Percentiles rank a stretch among this genome's conserved stretches.
phyloP scores from a whole-genome alignment of 2,113 vertebrate species.

The Fulica atra region DNA sequence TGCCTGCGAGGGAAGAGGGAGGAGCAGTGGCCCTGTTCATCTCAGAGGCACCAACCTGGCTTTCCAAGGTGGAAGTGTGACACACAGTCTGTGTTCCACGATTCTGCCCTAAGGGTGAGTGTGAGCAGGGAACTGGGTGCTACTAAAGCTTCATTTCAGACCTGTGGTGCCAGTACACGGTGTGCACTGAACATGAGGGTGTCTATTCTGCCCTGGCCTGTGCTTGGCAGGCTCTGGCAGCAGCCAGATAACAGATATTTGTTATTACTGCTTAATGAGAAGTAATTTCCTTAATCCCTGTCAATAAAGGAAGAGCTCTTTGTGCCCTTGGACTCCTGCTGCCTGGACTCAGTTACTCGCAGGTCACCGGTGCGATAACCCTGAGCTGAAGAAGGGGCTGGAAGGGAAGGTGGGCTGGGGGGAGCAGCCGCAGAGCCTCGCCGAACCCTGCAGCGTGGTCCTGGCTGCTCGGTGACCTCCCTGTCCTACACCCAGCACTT shows the following conservation, averaged over 20 bases:
- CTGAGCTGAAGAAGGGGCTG: not conserved
- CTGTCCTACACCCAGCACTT: not conserved
- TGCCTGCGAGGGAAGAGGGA: not conserved
- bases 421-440: not conserved
- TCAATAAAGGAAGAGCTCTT: not conserved
- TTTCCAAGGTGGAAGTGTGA: not conserved
- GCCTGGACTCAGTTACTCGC: accelerated
- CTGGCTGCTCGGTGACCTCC: not conserved
- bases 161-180: not conserved
- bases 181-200: not conserved
- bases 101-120: not conserved
- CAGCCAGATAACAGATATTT: not conserved
- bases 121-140: not conserved
- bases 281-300: not conserved
- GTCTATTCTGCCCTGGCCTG: not conserved
- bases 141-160: not conserved
- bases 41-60: not conserved
- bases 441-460: not conserved
- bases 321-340: not conserved
- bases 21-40: not conserved
- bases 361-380: not conserved
- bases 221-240: not conserved
- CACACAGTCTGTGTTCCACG: not conserved
- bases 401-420: not conserved
- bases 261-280: not conserved